A percentile compares a stretch with the other conserved stretches of the same genome.
Evolutionary conservation across 2,797 vertebrate genomes (phyloP).

Genomic region (Chromis chromis): DNA sequence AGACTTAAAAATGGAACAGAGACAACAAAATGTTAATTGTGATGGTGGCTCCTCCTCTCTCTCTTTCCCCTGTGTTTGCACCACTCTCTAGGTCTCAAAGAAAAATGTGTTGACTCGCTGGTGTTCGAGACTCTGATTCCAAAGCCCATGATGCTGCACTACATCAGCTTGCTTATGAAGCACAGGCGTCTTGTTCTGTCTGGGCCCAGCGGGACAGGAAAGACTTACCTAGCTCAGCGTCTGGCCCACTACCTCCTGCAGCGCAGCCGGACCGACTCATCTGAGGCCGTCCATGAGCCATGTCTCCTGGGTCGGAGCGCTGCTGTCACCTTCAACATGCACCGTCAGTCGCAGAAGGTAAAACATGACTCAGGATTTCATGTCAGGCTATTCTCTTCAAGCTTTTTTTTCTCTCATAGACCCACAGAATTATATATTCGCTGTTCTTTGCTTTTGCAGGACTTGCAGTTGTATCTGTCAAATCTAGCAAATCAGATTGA

Average conservation of each 20-base stretch:
- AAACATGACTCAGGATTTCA: neutral
- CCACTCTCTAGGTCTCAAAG: slow-evolving; percentile 86
- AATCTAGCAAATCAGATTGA: slow-evolving; percentile 96
- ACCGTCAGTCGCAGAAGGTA: slow-evolving; percentile 95
- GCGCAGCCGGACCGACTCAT: slow-evolving; percentile 86
- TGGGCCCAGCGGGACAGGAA: slow-evolving; percentile 95
- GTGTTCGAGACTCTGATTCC: slow-evolving; percentile 97
- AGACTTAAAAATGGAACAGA: neutral
- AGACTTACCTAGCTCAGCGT: slow-evolving; percentile 93
- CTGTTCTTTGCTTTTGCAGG: slow-evolving; percentile 78
- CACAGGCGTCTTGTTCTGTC: slow-evolving; percentile 94
- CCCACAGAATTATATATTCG: neutral
- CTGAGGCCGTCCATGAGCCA: slow-evolving; percentile 76
- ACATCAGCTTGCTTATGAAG: slow-evolving; percentile 94
- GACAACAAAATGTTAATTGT: neutral
- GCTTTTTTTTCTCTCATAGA: neutral
- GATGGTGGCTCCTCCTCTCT: neutral
- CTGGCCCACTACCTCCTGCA: slow-evolving; percentile 94
- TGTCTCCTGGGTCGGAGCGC: slow-evolving; percentile 43
- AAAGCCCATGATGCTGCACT: slow-evolving; percentile 98
- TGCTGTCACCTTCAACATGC: slow-evolving; percentile 96
- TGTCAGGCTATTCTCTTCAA: too few relatives aligned
- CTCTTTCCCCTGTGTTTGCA: neutral
- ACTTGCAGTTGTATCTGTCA: slow-evolving; percentile 94
- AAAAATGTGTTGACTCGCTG: slow-evolving; percentile 94